Evolutionary conservation across 1,140 invertebrate species (phyloP).

Genomic region (Drosophila parabipectinata): DNA sequence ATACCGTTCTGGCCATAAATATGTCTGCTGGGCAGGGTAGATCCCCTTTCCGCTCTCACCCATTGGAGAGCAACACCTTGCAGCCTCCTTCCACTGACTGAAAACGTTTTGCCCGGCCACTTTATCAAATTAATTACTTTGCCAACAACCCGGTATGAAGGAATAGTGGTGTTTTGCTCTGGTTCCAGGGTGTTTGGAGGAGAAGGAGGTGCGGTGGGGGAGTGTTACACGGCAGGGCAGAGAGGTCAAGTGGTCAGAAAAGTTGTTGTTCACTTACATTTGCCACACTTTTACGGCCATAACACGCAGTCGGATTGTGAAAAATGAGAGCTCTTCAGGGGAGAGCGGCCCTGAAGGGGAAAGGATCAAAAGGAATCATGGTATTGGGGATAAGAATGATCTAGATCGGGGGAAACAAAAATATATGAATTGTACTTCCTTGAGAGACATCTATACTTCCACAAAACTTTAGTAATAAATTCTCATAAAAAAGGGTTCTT

Average conservation of each 20-base stretch:
- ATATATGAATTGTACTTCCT: no score
- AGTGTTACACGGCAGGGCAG: not conserved
- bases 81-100: slow-evolving; percentile 8
- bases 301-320: slow-evolving; percentile 50
- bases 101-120: slow-evolving; percentile 56
- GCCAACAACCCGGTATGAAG: slow-evolving; percentile 56
- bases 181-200: not conserved
- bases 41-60: not conserved
- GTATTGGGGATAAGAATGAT: not conserved
- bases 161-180: not conserved
- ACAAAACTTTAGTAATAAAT: no score
- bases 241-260: slow-evolving; percentile 62
- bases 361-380: slow-evolving; percentile 19
- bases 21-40: slow-evolving; percentile 51
- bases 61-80: slow-evolving; percentile 36
- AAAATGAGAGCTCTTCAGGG: slow-evolving; percentile 7
- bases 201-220: not conserved
- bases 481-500: no score
- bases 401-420: not conserved
- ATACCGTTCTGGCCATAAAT: slow-evolving; percentile 68
- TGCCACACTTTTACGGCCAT: slow-evolving; percentile 62
- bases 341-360: not conserved
- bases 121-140: slow-evolving; percentile 83
- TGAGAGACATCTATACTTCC: no score
- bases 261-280: slow-evolving; percentile 74